Evolutionary conservation across 1,140 invertebrate genomes (phyloP).

Genomic region (Harlomillsia oculata): DNA sequence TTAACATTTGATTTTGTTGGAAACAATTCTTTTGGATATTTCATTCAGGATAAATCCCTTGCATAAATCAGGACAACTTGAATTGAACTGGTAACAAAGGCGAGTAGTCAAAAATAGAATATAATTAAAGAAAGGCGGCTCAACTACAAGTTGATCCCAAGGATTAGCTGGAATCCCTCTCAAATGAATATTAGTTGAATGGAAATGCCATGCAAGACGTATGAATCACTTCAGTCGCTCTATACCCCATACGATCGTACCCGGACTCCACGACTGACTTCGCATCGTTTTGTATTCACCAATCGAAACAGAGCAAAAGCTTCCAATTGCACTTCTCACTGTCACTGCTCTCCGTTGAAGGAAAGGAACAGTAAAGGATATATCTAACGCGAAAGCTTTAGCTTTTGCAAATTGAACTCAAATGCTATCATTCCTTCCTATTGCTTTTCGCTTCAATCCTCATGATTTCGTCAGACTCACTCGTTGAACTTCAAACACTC

Average conservation of each 20-base stretch:
- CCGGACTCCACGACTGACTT: too few species aligned
- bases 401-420: constrained; percentile 30
- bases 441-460: too few species aligned
- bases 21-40: too few species aligned
- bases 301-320: too few species aligned
- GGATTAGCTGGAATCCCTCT: constrained; percentile 23
- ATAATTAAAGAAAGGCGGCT: constrained; percentile 21
- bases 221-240: constrained; percentile 29
- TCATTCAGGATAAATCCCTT: too few species aligned
- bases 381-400: constrained; percentile 6
- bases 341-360: too few species aligned
- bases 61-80: too few species aligned
- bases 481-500: neutral
- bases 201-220: constrained; percentile 27
- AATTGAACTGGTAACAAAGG: too few species aligned
- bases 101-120: constrained; percentile 30
- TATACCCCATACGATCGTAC: too few species aligned
- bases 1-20: too few species aligned
- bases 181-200: constrained; percentile 31
- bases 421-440: constrained; percentile 12
- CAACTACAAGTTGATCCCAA: constrained; percentile 26
- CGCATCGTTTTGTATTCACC: too few species aligned
- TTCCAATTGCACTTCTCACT: constrained; percentile 27
- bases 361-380: too few species aligned
- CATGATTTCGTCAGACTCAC: neutral